These are phyloP conservation scores for Aurelia sp. DNA, from an alignment of 30 jellyfish, hydroid and myxozoan species.

Conservation along the genomic window DNA sequence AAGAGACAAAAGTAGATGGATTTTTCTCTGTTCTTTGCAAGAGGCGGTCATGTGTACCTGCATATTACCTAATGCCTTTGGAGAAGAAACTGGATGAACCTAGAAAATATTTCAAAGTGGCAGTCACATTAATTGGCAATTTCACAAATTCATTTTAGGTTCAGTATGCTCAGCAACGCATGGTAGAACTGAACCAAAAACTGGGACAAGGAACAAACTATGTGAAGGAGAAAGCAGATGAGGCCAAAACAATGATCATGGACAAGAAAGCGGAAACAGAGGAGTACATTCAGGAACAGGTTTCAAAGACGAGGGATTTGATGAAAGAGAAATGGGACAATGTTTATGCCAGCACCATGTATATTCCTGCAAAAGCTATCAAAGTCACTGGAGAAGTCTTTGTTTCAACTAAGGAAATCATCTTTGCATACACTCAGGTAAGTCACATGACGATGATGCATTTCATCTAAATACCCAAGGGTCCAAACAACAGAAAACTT, in stretches of 20 bases:
- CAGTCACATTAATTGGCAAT: too few relatives aligned
- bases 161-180: conserved; percentile 88
- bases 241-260: conserved; percentile 50
- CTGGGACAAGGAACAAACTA: conserved; percentile 92
- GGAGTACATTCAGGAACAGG: conserved; percentile 53
- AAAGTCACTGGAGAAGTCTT: conserved; percentile 93
- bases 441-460: not conserved
- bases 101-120: too few relatives aligned
- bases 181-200: conserved; percentile 86
- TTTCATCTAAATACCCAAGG: too few relatives aligned
- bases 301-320: conserved; percentile 51
- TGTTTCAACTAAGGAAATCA: conserved; percentile 90
- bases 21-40: too few relatives aligned
- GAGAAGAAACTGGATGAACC: too few relatives aligned
- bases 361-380: conserved; percentile 87
- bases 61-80: too few relatives aligned
- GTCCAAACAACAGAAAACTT: too few relatives aligned
- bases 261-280: conserved; percentile 58
- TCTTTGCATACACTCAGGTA: conserved; percentile 95
- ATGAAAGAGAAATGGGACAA: conserved; percentile 79
- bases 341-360: conserved; percentile 92
- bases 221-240: conserved; percentile 76
- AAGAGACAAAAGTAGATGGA: too few relatives aligned
- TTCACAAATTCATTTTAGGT: conserved; percentile 54
- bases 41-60: too few relatives aligned